A percentile compares a stretch with the other conserved stretches of the same genome.
These are phyloP conservation scores for Globodera rostochiensis DNA, from an alignment of 1,140 invertebrate genomes.

Conservation along the genomic window DNA sequence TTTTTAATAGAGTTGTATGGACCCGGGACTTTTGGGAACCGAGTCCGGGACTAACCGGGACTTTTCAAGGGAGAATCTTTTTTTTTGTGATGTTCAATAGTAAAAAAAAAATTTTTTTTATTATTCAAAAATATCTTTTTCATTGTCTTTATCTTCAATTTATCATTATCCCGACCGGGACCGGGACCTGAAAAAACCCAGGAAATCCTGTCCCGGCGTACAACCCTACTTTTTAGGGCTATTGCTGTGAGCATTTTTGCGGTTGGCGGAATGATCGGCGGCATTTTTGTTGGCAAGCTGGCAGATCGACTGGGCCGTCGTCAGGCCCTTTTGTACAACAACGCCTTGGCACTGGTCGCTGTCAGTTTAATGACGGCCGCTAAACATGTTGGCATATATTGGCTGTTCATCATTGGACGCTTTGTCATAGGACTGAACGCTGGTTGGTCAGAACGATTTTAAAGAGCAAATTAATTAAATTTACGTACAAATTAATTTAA, in stretches of 20 bases:
- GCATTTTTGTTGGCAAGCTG: constrained; percentile 76
- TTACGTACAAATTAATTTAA: neutral
- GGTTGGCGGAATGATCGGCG: constrained; percentile 87
- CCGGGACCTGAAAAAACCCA: no score
- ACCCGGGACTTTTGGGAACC: no score
- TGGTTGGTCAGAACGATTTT: constrained; percentile 70
- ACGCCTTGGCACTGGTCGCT: constrained; percentile 86
- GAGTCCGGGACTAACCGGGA: no score
- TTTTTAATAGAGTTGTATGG: no score
- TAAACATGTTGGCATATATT: constrained; percentile 86
- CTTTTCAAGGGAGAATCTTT: no score
- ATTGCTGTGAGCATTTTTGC: constrained; percentile 82
- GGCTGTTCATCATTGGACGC: constrained; percentile 92
- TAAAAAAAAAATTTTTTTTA: no score
- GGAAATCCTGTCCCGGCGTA: no score
- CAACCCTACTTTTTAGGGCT: constrained; percentile 68
- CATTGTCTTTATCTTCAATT: no score
- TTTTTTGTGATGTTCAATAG: no score
- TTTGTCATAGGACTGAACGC: constrained; percentile 84
- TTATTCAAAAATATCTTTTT: no score
- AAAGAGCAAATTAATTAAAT: no score
- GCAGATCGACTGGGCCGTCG: constrained; percentile 83
- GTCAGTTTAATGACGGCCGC: constrained; percentile 90
- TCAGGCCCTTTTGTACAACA: constrained; percentile 90
- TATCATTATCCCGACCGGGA: no score